Evolutionary conservation across 2,113 vertebrate genomes (phyloP).

Genomic region (Hiodon tergisus): DNA sequence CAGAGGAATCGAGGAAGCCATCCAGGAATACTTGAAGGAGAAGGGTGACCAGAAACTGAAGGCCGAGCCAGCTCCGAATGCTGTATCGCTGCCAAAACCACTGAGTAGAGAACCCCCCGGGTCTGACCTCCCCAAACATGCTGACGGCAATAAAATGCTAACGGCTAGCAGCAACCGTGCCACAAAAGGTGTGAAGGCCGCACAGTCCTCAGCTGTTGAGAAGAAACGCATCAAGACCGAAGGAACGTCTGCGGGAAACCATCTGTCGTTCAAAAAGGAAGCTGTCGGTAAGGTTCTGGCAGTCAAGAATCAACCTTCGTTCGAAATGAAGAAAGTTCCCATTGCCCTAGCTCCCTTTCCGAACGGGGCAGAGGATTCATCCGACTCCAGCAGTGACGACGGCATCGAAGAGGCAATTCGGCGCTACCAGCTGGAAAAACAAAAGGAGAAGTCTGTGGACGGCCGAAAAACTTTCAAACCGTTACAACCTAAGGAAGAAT

Average conservation of each 20-base stretch:
- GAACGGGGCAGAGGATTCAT: conserved; percentile 38
- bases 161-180: conserved; percentile 44
- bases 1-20: conserved; percentile 88
- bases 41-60: conserved; percentile 66
- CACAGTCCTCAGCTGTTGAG: conserved; percentile 23
- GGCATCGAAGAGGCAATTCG: conserved; percentile 94
- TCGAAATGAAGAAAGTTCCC: conserved; percentile 28
- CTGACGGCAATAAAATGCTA: conserved; percentile 42
- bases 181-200: conserved; percentile 40
- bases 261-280: conserved; percentile 32
- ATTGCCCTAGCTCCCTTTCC: conserved; percentile 24
- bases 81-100: conserved; percentile 42
- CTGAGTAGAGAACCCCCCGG: conserved; percentile 41
- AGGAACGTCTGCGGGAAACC: conserved; percentile 42
- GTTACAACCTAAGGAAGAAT: conserved; percentile 39
- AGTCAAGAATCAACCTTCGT: conserved; percentile 29
- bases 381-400: conserved; percentile 71
- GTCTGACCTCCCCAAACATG: conserved; percentile 42
- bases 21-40: conserved; percentile 88
- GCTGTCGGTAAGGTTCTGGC: conserved; percentile 33
- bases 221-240: conserved; percentile 57
- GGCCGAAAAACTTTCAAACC: conserved; percentile 21
- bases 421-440: conserved; percentile 78
- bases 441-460: conserved; percentile 49
- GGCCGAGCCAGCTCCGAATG: conserved; percentile 39